Conservation (phyloP, 2,113 vertebrate species). For the Elephas maximus region DNA sequence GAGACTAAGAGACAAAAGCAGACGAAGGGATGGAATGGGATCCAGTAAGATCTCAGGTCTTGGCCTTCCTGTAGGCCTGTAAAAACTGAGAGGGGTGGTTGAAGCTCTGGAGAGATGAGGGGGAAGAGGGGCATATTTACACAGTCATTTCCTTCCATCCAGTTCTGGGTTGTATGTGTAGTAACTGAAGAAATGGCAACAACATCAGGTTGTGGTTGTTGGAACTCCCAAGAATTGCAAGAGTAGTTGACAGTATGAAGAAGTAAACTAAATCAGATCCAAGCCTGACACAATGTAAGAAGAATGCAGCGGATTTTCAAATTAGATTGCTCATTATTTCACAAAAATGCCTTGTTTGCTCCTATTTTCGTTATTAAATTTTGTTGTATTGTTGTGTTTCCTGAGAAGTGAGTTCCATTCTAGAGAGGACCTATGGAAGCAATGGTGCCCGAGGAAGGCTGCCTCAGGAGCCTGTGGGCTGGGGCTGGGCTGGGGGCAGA, state of each 20-base stretch:
- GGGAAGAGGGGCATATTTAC: not conserved
- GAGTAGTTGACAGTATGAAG: not conserved
- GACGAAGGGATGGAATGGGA: not conserved
- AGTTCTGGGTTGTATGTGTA: not conserved
- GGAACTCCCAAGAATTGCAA: not conserved
- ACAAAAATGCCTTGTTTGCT: not conserved
- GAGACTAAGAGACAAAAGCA: not conserved
- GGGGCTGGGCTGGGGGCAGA: not conserved
- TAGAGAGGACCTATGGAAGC: not conserved
- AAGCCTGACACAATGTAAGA: slow-evolving; percentile 18
- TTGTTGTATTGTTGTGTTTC: no score
- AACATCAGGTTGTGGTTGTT: not conserved
- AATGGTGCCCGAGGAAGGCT: not conserved
- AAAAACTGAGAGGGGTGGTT: not conserved
- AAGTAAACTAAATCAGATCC: not conserved
- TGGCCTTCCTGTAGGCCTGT: not conserved
- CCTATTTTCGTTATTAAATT: not conserved
- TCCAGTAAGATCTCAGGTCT: not conserved
- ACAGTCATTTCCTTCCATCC: not conserved
- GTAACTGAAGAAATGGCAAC: not conserved
- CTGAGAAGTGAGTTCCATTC: not conserved
- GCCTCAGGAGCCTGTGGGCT: not conserved
- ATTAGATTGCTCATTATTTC: not conserved
- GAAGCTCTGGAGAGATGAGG: not conserved
- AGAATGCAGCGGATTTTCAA: not conserved